Base-by-base conservation (phyloP, 2,888 invertebrate genomes). In the Dasysyrphus tricinctus region DNA sequence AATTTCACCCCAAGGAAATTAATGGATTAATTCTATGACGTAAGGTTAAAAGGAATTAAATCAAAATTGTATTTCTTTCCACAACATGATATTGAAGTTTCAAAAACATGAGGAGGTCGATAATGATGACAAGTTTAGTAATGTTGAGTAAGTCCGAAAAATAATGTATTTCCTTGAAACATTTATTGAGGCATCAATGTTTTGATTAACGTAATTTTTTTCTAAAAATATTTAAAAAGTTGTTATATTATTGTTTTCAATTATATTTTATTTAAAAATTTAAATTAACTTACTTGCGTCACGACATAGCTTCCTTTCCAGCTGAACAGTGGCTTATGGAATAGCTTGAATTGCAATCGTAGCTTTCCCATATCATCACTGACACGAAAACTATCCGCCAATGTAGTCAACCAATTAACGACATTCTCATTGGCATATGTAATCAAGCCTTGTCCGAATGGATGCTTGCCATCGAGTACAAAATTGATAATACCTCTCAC, bases 251-350 rank as follows among this genome's bases (percentile, higher is more conserved):
- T 47, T n/a, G n/a, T n/a, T 8, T 47, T 16, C 7, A 47, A 16
- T 16, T 47, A 2, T 16, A 47, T 16, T 47, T 7, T 16, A 47
- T 8, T 16, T 24, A 12, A 67, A 67, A 49, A n/a, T 24, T 24
- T 9, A 54, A 19, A 39, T 54, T 3, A 8, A 84, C 92, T 93
- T 92, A 97, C 97, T 95, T 98, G 98, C 88, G 98, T 98, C 11
- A 99, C 98, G 88, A 99, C 98, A 93, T 97, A 99, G 56, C 98
- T 98, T 84, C 99, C 99, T 93, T 99, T 99, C 98, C 98, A 98
- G 92, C 98, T 98, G 93, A 99, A 98, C 76, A 98, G 93, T 19
- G 99, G 98, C 91, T 97, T 97, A 92, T 98, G 98, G 92, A 99
- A 98, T 92, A 97, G 94, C 90, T 96, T 96, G 91, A 99, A 98